These are phyloP conservation scores for Mycalesis mineus DNA, from an alignment of 2,888 invertebrate genomes.

Conservation along the genomic window DNA sequence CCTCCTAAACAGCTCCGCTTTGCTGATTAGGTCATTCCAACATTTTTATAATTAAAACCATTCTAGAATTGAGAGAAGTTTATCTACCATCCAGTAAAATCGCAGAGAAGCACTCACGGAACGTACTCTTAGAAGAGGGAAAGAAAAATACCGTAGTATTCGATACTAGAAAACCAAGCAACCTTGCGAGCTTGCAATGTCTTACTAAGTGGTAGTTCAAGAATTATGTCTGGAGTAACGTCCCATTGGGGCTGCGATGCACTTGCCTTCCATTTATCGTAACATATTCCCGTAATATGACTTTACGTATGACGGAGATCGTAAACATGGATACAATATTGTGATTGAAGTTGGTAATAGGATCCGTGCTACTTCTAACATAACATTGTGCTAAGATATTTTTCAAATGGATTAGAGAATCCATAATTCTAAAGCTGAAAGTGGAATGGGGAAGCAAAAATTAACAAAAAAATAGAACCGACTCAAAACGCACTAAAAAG, in stretches of 20 bases:
- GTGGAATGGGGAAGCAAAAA: too few relatives aligned
- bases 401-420: too few relatives aligned
- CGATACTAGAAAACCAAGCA: background rate
- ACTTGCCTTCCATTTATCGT: slow-evolving; percentile 2
- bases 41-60: too few relatives aligned
- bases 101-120: too few relatives aligned
- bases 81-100: too few relatives aligned
- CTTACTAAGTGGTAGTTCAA: background rate
- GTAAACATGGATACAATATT: slow-evolving; percentile 4
- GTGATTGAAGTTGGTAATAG: background rate
- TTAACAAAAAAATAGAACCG: too few relatives aligned
- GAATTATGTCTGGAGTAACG: background rate
- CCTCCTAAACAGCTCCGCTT: too few relatives aligned
- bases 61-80: too few relatives aligned
- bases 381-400: too few relatives aligned
- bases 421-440: too few relatives aligned
- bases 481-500: too few relatives aligned
- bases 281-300: background rate
- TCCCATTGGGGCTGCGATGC: background rate
- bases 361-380: background rate
- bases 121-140: background rate
- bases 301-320: background rate
- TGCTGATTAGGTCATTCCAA: too few relatives aligned
- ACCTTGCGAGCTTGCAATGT: background rate
- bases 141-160: background rate